phyloP scores from a whole-genome alignment of 53 echinoderm and acorn worm genomes.

The Holothuria scabra region DNA sequence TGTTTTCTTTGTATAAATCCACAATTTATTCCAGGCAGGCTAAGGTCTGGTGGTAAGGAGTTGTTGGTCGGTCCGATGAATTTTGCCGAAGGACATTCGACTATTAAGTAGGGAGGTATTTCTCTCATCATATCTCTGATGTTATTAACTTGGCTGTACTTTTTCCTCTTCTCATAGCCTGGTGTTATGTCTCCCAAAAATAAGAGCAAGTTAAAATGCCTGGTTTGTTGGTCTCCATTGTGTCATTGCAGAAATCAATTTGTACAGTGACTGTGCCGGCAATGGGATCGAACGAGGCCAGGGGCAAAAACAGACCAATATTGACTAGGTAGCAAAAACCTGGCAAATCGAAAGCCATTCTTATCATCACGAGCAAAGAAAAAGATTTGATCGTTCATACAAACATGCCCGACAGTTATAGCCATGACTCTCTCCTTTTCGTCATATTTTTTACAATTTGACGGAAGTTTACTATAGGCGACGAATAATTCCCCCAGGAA shows the following conservation, averaged over 20 bases:
- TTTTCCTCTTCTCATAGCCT: background rate
- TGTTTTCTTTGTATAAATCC: too few relatives aligned
- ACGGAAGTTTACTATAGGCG: conserved; percentile 54
- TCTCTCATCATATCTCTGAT: background rate
- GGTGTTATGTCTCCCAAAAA: conserved; percentile 36
- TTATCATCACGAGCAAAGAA: conserved; percentile 43
- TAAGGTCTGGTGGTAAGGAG: too few relatives aligned
- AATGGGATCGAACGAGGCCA: conserved; percentile 16
- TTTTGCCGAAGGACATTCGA: too few relatives aligned
- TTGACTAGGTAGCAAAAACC: conserved; percentile 50
- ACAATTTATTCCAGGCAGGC: too few relatives aligned
- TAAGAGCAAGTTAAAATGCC: conserved; percentile 44
- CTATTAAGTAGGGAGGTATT: background rate
- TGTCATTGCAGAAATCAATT: conserved; percentile 50
- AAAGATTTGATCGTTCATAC: conserved; percentile 54
- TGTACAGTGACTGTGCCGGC: conserved; percentile 31
- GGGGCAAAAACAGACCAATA: conserved; percentile 41
- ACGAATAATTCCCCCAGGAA: conserved; percentile 42
- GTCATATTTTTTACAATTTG: conserved; percentile 48
- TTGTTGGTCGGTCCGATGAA: too few relatives aligned
- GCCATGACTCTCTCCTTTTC: conserved; percentile 34
- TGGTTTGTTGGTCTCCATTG: conserved; percentile 43
- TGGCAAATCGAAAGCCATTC: conserved; percentile 48
- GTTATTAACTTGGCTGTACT: conserved; percentile 44
- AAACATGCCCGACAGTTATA: conserved; percentile 47